Evolutionary conservation across 2,888 invertebrate genomes (phyloP), one percentile per base, ranked within the genome.

Genomic region (Liposcelis brunnea): DNA sequence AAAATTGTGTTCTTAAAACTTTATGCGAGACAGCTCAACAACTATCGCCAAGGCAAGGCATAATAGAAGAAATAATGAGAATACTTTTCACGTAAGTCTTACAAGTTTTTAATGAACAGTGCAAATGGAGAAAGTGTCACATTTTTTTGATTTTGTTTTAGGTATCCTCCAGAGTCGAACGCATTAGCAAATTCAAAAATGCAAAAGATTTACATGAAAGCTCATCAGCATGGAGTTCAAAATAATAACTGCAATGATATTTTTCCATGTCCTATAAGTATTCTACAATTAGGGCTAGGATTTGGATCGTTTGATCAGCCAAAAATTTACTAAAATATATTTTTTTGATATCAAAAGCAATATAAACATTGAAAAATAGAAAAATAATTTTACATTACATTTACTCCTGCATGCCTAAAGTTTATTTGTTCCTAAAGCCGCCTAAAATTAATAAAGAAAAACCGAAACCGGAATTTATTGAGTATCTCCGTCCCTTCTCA

Each of bases 21-120:
- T 69, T 82, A 37, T 82, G 82, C 53, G 76, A 79, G 52, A 61
- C 78, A 14, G 73, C 78, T 14, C 40, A 40, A 11, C 19, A 19
- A 6, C 16, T 40, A 6, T 6, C 40, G 4, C 40, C 40, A 5
- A 14, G 40, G n/a, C 40, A 40, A 19, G 40, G 40, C 4, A 18
- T 40, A 6, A 6, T 40, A 7, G 19, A 40, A 19, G 40, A 40
- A 40, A 18, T 40, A 5, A 16, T 40, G 12, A 7, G 40, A n/a
- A 16, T 40, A 18, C 10, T 40, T 16, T 40, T 40, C 11, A 40
- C 40, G 40, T 40, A 40, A 40, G 35, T 15, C 7, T 35, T 35
- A 7, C 35, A 7, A 35, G 14, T 15, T 35, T 15, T 5, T 6
- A 16, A 16, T 32, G n/a, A 15, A 35, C 35, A 10, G 35, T 7